Percentiles rank a stretch among this genome's conserved stretches.
Evolutionary conservation across 2,797 vertebrate species (phyloP).

Genomic region (Cirrhinus mrigala): DNA sequence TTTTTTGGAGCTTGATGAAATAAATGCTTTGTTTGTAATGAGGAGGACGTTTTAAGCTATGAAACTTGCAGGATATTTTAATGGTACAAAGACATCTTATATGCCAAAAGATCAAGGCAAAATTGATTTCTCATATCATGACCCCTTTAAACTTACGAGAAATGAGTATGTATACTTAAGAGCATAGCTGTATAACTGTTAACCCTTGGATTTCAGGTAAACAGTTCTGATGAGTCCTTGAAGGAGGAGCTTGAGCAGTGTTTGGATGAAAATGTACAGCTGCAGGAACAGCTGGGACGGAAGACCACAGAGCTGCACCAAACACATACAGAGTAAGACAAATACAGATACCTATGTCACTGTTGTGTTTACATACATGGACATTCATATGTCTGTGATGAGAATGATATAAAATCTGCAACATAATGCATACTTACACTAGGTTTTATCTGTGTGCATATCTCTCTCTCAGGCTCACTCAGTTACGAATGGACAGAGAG

Average conservation of each 20-base stretch:
- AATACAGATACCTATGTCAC: constrained; percentile 8
- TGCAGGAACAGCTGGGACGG: constrained; percentile 82
- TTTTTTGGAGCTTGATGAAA: too few relatives aligned
- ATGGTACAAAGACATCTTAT: too few relatives aligned
- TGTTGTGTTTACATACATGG: constrained; percentile 10
- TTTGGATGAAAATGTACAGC: constrained; percentile 83
- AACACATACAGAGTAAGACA: constrained; percentile 85
- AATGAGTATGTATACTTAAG: background rate
- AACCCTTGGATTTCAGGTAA: constrained; percentile 62
- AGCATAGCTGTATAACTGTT: background rate
- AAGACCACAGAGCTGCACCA: constrained; percentile 85
- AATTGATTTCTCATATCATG: too few relatives aligned
- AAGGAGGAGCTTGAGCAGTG: constrained; percentile 84
- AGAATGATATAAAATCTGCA: constrained; percentile 1
- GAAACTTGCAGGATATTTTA: too few relatives aligned
- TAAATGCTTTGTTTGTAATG: too few relatives aligned
- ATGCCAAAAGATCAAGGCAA: too few relatives aligned
- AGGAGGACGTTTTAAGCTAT: too few relatives aligned
- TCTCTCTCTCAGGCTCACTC: constrained; percentile 79
- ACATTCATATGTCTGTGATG: constrained; percentile 27
- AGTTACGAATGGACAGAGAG: constrained; percentile 83
- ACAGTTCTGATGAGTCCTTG: constrained; percentile 71
- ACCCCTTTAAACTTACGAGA: background rate
- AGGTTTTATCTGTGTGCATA: constrained; percentile 34
- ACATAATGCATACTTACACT: background rate